Conservation (phyloP, 2,888 invertebrate genomes). For the Amphiduros pacificus region DNA sequence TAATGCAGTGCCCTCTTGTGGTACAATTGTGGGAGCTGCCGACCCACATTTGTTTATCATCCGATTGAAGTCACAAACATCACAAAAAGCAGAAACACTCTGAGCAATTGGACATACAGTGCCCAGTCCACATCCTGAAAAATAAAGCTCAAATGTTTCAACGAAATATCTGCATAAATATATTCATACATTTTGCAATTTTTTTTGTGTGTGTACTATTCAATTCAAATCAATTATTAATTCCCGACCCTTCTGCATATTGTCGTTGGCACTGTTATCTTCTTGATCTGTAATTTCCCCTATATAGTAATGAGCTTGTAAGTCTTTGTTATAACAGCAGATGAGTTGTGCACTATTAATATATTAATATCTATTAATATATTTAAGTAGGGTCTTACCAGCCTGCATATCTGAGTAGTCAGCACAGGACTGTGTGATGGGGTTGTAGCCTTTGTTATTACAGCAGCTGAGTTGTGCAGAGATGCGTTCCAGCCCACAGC, state of each 20-base stretch:
- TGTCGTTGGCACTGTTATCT: too few relatives aligned
- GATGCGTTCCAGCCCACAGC: slow-evolving; percentile 52
- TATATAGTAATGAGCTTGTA: too few relatives aligned
- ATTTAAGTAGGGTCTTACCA: slow-evolving; percentile 28
- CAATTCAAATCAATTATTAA: background rate
- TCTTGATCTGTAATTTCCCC: too few relatives aligned
- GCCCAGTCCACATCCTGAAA: slow-evolving; percentile 54
- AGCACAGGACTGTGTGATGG: slow-evolving; percentile 50
- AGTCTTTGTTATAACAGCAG: too few relatives aligned
- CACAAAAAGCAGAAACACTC: slow-evolving; percentile 44
- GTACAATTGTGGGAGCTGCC: slow-evolving; percentile 3
- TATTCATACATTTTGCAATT: too few relatives aligned
- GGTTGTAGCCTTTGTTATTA: slow-evolving; percentile 50
- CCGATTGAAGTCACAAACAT: slow-evolving; percentile 52
- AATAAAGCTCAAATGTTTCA: background rate
- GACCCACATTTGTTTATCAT: slow-evolving; percentile 42
- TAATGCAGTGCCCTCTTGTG: background rate
- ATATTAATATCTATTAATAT: background rate
- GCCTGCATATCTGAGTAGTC: slow-evolving; percentile 42
- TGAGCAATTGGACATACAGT: slow-evolving; percentile 42
- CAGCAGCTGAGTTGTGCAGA: slow-evolving; percentile 50
- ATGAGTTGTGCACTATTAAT: too few relatives aligned
- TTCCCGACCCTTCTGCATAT: background rate
- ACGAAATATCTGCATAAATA: background rate
- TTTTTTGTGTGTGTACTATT: too few relatives aligned